Evolutionary conservation across 2,888 invertebrate species (phyloP), one percentile per base, ranked within the genome.

Genomic region (Amblyjoppa proteus): DNA sequence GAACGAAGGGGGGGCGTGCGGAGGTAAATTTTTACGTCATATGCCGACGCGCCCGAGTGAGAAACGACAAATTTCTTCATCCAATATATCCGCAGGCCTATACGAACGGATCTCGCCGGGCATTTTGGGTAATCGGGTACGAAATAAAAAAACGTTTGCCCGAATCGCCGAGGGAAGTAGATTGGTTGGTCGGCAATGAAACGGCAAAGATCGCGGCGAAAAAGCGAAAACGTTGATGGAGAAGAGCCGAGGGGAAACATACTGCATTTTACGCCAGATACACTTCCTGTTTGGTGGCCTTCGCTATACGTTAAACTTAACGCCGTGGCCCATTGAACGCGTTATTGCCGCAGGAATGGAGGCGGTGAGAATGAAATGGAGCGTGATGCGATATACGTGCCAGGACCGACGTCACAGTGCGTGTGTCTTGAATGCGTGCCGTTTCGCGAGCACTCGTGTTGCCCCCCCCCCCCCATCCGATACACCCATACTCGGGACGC

Each of bases 1-100:
- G 20, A 85, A 83, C 86, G 16, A 11, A 7, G 1, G 9, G 38
- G 41, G 9, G 13, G 3, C 4, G 13, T 3, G 45, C 1, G 74
- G 86, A 87, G 87, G 87, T 89, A 84, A 87, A 87, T 85, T 90
- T 88, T 88, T 87, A 87, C 86, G 85, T 88, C 89, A 88, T 89
- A 90, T 89, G 84, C 81, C 88, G 70, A 73, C 13, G 58, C 89
- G 87, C 64, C 83, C 86, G 81, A 84, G 86, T 87, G 90, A 88
- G 84, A 89, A 90, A 91, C 90, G 86, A 89, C 79, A 88, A 85
- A 41, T 64, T 64, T 66, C 51, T 79, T 45, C 56, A 71, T 75
- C 7, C 20, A 16, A 64, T 4, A 38, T 38, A 53, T 11, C 71
- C 31, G 9, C 5, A 9, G 45, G 1, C 3, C 1, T 49, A 13